Evolutionary conservation across 2,113 vertebrate genomes (phyloP), one percentile per base, ranked within the genome.

Genomic region (Cheilinus undulatus): DNA sequence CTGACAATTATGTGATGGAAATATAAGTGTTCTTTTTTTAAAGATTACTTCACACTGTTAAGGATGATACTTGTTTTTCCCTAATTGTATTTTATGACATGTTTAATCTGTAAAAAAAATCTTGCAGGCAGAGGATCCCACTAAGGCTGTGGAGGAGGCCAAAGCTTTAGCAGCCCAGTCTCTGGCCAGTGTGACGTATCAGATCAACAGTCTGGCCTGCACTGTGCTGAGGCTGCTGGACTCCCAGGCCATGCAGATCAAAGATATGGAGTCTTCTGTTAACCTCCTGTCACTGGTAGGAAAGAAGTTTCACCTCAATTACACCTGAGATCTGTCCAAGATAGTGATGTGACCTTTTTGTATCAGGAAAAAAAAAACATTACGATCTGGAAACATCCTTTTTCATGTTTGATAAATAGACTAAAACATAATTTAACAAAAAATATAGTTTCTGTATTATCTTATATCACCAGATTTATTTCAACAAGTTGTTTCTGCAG

Each of bases 111-210:
- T 38, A 17, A 24, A 7, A 19, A 32, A 38, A 10, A n/a, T 40
- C 14, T 36, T 17, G 40, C 82, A 98, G 97, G 92, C 92, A 0
- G 79, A 94, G 0, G 94, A 98, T 87, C 92, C 93, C 28, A 54
- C 72, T 51, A 91, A 93, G 78, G 96, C 95, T 0, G 53, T 96
- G 20, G 94, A 97, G 68, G 95, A 97, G 88, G 95, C 97, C 73
- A 97, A 96, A 89, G 93, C 94, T 0, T 90, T 96, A 82, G 90
- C 94, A 36, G 89, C 91, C 0, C 97, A 99, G 90, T 94, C 97
- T 2, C 89, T 99, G 84, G 97, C 97, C 89, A 97, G 95, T 0
- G 94, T 98, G 17, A 89, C 94, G 0, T 97, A 96, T 75, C 97
- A 98, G 89, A 94, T 98, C 81, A 94, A 93, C 92, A 94, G 87